Conservation (phyloP, 2,888 invertebrate species). For the Mythimna impura region DNA sequence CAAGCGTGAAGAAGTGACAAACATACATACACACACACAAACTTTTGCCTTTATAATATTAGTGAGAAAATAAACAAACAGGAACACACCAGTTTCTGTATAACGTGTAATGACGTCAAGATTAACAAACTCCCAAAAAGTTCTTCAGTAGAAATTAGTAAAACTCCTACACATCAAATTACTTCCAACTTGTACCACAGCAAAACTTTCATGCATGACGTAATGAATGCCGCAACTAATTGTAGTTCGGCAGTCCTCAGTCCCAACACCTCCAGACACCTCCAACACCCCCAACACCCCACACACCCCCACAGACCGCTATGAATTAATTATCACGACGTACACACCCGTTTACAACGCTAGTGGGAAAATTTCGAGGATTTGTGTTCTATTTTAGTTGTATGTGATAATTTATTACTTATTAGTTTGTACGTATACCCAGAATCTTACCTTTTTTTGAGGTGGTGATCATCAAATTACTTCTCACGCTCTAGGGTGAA, state of each 20-base stretch:
- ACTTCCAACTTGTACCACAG: slow-evolving; percentile 28
- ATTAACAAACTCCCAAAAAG: background rate
- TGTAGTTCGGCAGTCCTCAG: slow-evolving; percentile 58
- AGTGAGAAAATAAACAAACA: background rate
- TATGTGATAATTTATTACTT: background rate
- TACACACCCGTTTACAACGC: slow-evolving; percentile 59
- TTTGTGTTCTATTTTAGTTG: slow-evolving; percentile 26
- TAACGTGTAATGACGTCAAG: background rate
- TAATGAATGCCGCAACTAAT: slow-evolving; percentile 68
- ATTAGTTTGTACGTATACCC: background rate
- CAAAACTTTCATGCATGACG: slow-evolving; percentile 57
- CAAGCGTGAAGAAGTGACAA: too few relatives aligned
- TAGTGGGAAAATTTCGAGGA: slow-evolving; percentile 46
- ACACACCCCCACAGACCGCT: slow-evolving; percentile 48
- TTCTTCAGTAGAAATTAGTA: background rate
- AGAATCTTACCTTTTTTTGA: too few relatives aligned
- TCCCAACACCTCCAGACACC: slow-evolving; percentile 54
- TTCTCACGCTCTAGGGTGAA: too few relatives aligned
- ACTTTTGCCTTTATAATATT: background rate
- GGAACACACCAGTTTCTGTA: background rate
- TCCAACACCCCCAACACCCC: slow-evolving; percentile 33
- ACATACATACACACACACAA: too few relatives aligned
- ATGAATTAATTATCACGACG: slow-evolving; percentile 72
- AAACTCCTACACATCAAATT: background rate
- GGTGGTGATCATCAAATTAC: too few relatives aligned